Base-by-base conservation (phyloP, 2,888 invertebrate species). In the Dynastes tityus region DNA sequence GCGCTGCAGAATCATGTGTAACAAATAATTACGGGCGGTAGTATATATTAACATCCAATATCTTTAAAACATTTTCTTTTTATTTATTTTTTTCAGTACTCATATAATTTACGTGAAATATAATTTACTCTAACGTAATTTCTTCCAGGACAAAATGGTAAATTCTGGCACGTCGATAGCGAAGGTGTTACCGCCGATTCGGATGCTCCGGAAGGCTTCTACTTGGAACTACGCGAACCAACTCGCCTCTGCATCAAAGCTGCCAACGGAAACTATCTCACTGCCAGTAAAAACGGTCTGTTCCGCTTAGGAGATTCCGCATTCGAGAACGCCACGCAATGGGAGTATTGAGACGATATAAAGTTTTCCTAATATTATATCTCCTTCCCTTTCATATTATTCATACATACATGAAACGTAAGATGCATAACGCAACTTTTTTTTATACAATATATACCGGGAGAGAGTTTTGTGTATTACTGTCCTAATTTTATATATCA, bases 151-250 rank as follows among this genome's bases (percentile, higher is more conserved):
- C 95, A 95, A 88, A 97, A 96, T 89, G 96, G 96, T 85, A 97
- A 97, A 88, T 98, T 97, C 90, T 98, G 98, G 97, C 95, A 96
- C 88, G 94, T 96, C 76, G 95, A 96, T 87, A 94, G 95, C 84
- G 98, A 98, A 88, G 92, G 94, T 76, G 94, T 98, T 78, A 92
- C 94, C 51, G 96, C 97, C 79, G 98, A 97, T 89, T 93, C 95
- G 37, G 96, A 97, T 85, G 88, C 91, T 27, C 94, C 97, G 22
- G 93, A 94, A 85, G 95, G 96, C 74, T 98, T 98, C 91, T 95
- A 95, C 88, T 91, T 98, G 86, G 98, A 98, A 91, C 91, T 98
- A 85, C 94, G 97, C 83, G 97, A 97, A 89, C 97, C 97, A 45
- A 97, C 97, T 81, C 93, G 96, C 85, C 94, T 98, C 86, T 95